Conservation (phyloP, 2,888 invertebrate genomes). For the Xestobium rufovillosum region DNA sequence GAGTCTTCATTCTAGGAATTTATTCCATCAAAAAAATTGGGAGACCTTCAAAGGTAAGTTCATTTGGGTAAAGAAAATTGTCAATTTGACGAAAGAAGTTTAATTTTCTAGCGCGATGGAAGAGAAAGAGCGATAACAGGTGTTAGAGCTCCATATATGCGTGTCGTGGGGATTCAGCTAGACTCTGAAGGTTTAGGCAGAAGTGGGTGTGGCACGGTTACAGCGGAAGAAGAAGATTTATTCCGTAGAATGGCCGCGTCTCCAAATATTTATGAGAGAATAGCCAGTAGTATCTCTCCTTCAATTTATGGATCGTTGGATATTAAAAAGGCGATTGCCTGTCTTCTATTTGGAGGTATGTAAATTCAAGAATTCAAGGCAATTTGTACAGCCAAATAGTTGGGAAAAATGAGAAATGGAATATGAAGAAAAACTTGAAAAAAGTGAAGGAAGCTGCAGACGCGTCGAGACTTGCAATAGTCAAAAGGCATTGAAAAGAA, state of each 20-base stretch:
- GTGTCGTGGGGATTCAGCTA: constrained; percentile 86
- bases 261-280: constrained; percentile 79
- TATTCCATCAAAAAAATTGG: constrained; percentile 90
- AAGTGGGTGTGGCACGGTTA: constrained; percentile 50
- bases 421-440: too few relatives aligned
- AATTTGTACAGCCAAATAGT: too few relatives aligned
- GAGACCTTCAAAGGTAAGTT: constrained; percentile 51
- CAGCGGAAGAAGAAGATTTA: constrained; percentile 70
- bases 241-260: constrained; percentile 78
- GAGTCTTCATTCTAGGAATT: constrained; percentile 88
- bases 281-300: constrained; percentile 89
- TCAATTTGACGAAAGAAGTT: neutral
- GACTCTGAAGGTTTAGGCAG: constrained; percentile 71
- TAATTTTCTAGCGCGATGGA: constrained; percentile 50
- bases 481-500: too few relatives aligned
- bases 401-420: too few relatives aligned
- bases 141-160: constrained; percentile 87
- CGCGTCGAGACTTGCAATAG: too few relatives aligned
- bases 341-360: constrained; percentile 89
- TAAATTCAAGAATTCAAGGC: constrained; percentile 7
- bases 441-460: too few relatives aligned
- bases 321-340: constrained; percentile 95
- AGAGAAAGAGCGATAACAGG: constrained; percentile 79
- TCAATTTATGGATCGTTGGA: constrained; percentile 92
- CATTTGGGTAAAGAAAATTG: neutral